phyloP scores from a whole-genome alignment of 2,797 vertebrate genomes.

The Macroramphosus scolopax region DNA sequence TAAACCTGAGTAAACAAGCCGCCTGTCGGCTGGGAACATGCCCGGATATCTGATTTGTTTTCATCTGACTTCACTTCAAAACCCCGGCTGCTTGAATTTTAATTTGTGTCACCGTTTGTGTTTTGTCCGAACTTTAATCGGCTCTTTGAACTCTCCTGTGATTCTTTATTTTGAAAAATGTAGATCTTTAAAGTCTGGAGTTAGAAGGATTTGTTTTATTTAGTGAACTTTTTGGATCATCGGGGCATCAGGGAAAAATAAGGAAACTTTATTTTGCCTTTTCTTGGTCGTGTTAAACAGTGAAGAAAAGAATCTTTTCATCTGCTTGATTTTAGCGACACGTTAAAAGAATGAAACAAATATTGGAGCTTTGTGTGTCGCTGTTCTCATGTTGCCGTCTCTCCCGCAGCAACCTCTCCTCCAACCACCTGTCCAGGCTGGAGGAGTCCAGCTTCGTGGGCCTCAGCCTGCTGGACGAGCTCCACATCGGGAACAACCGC shows the following conservation, averaged over 20 bases:
- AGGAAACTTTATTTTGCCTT: too few relatives aligned
- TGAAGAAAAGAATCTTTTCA: too few relatives aligned
- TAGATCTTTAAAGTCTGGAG: too few relatives aligned
- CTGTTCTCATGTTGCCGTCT: slow-evolving; percentile 4
- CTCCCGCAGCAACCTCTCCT: slow-evolving; percentile 83
- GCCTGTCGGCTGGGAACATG: slow-evolving; percentile 22
- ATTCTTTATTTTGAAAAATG: too few relatives aligned
- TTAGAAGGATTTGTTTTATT: too few relatives aligned
- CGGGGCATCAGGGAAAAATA: too few relatives aligned
- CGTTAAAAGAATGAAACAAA: too few relatives aligned
- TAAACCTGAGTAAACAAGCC: slow-evolving; percentile 55
- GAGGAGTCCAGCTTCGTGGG: slow-evolving; percentile 93
- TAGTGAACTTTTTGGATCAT: too few relatives aligned
- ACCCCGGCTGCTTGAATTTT: rapidly evolving
- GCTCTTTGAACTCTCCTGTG: too few relatives aligned
- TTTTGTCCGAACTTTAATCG: slow-evolving; percentile 3
- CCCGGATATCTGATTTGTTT: slow-evolving; percentile 44
- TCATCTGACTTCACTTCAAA: slow-evolving; percentile 52
- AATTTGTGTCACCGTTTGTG: slow-evolving; percentile 1
- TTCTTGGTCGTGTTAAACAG: too few relatives aligned
- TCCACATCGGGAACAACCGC: slow-evolving; percentile 89
- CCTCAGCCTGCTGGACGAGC: slow-evolving; percentile 85
- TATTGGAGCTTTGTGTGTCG: too few relatives aligned
- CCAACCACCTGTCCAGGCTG: slow-evolving; percentile 88
- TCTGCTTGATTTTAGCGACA: too few relatives aligned